Percentiles rank a stretch among this genome's conserved stretches.
Conservation (phyloP, 2,797 vertebrate species). For the Rhinatrema bivittatum region DNA sequence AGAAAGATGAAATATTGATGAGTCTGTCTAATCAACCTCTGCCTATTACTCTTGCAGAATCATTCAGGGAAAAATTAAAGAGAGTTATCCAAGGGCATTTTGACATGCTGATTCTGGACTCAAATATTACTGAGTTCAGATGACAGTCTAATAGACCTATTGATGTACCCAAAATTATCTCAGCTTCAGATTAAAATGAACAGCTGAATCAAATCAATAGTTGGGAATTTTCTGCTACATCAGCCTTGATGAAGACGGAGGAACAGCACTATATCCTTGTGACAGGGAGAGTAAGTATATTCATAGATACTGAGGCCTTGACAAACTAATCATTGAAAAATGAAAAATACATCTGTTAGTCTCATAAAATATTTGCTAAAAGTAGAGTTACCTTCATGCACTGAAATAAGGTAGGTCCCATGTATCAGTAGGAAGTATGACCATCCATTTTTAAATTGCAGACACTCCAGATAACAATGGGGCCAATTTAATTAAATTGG, state of each 20-base stretch:
- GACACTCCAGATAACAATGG: no score
- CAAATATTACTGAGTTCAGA: not conserved
- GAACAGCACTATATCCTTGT: constrained; percentile 26
- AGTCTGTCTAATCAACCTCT: not conserved
- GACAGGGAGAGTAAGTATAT: constrained; percentile 27
- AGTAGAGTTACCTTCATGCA: constrained; percentile 27
- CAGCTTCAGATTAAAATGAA: constrained; percentile 24
- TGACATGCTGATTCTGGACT: constrained; percentile 19
- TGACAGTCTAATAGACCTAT: constrained; percentile 24
- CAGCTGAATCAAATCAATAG: constrained; percentile 26
- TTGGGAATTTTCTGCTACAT: constrained; percentile 34
- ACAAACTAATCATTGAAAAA: constrained; percentile 32
- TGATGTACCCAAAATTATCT: no score
- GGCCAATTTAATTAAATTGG: no score
- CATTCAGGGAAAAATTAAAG: not conserved
- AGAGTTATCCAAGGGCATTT: not conserved
- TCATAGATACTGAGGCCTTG: constrained; percentile 28
- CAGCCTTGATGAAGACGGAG: constrained; percentile 28
- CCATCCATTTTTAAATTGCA: no score
- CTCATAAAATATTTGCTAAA: constrained; percentile 14
- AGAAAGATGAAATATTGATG: not conserved
- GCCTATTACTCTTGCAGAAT: constrained; percentile 13
- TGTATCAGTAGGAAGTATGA: no score
- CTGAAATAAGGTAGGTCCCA: constrained; percentile 1
- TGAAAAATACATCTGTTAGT: constrained; percentile 18